Conservation (phyloP, 30 jellyfish, hydroid and myxozoan genomes). For the Cassiopea xamachana region DNA sequence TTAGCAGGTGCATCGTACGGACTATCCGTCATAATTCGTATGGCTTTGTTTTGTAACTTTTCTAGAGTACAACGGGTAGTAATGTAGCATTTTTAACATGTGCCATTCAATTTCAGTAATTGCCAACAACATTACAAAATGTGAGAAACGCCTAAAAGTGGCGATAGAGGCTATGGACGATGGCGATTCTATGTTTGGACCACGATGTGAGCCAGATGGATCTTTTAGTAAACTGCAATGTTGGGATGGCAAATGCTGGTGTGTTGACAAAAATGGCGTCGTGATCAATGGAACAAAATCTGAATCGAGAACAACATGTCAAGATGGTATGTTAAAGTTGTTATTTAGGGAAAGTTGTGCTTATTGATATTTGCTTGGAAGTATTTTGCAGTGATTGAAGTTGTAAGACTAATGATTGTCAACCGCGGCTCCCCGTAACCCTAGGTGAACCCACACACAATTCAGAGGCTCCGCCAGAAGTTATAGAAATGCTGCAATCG, state of each 20-base stretch:
- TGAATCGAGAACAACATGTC: background rate
- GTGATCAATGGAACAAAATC: conserved; percentile 16
- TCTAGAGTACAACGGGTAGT: too few relatives aligned
- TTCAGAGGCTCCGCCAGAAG: too few relatives aligned
- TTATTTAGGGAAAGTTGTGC: background rate
- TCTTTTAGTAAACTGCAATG: conserved; percentile 70
- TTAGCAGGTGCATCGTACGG: too few relatives aligned
- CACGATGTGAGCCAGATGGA: conserved; percentile 63
- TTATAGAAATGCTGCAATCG: too few relatives aligned
- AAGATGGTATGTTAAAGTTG: background rate
- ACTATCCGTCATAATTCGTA: too few relatives aligned
- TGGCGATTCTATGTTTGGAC: conserved; percentile 35
- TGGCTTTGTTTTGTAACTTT: too few relatives aligned
- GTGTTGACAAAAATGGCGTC: conserved; percentile 72
- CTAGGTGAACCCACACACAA: too few relatives aligned
- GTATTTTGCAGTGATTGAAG: too few relatives aligned
- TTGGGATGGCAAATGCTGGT: conserved; percentile 78
- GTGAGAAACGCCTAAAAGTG: conserved; percentile 3
- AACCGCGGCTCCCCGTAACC: too few relatives aligned
- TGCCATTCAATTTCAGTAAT: background rate
- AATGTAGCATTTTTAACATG: background rate
- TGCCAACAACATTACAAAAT: conserved; percentile 42
- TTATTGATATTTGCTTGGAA: too few relatives aligned
- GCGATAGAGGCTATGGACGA: background rate
- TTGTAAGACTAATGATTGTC: too few relatives aligned